phyloP scores from a whole-genome alignment of 2,113 vertebrate species.

The Notiomystis cincta region DNA sequence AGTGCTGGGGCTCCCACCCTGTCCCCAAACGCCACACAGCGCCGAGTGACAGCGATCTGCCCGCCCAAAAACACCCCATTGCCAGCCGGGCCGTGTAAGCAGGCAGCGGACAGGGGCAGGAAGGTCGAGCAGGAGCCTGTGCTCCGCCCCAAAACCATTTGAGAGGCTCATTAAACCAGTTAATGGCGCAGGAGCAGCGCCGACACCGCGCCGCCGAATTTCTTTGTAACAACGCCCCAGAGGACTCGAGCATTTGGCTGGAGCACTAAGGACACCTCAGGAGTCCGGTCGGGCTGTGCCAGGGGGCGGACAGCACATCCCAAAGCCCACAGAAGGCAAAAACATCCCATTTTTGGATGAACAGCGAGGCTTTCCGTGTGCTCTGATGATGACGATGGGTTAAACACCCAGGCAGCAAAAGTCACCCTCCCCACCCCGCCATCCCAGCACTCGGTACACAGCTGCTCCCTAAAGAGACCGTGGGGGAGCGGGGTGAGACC shows the following conservation, averaged over 20 bases:
- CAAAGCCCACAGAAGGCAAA: not conserved
- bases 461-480: not conserved
- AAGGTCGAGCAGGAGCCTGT: not conserved
- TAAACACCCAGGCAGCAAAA: not conserved
- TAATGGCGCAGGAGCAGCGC: not conserved
- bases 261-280: accelerated
- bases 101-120: not conserved
- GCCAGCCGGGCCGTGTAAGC: accelerated
- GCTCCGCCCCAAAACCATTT: not conserved
- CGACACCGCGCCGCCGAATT: accelerated
- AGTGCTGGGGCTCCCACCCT: not conserved
- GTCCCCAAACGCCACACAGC: accelerated
- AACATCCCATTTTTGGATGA: accelerated
- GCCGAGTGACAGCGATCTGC: not conserved
- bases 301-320: not conserved
- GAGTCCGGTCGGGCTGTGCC: not conserved
- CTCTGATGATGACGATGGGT: too few species aligned
- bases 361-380: accelerated
- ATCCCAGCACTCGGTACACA: not conserved
- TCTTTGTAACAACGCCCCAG: accelerated
- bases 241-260: not conserved
- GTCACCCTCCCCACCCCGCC: accelerated
- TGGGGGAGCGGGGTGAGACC: accelerated
- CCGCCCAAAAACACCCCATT: accelerated
- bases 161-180: not conserved